Percentiles rank a stretch among this genome's conserved stretches.
Conservation (phyloP, 2,797 vertebrate species). For the Anguilla megastoma region DNA sequence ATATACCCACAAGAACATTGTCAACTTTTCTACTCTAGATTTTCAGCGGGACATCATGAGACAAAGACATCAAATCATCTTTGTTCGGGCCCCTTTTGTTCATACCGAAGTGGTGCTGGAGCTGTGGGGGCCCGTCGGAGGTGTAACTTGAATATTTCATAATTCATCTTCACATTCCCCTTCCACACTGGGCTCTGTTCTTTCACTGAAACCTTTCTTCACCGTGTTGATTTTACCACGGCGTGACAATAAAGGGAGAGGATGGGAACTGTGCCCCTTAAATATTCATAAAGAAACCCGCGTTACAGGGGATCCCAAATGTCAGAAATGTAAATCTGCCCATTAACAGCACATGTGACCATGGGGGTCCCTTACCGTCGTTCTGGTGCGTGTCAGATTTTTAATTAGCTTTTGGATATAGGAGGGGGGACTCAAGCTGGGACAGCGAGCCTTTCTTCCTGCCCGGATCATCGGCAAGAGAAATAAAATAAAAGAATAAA, state of each 20-base stretch:
- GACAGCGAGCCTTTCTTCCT: background rate
- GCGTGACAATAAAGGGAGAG: background rate
- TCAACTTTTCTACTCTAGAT: background rate
- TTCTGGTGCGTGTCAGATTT: background rate
- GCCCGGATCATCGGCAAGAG: background rate
- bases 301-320: slow-evolving; percentile 7
- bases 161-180: background rate
- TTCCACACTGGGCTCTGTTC: background rate
- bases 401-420: background rate
- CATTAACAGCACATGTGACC: background rate
- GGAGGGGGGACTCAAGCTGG: background rate
- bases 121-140: background rate
- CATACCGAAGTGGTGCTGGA: background rate
- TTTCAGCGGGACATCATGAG: background rate
- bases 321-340: slow-evolving; percentile 15
- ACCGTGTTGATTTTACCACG: background rate
- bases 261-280: background rate
- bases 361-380: background rate
- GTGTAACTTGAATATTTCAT: background rate
- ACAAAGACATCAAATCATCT: background rate
- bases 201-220: background rate
- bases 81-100: background rate
- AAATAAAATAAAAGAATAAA: background rate
- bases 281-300: background rate
- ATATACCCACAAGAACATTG: background rate